Evolutionary conservation across 2,113 vertebrate genomes (phyloP), one percentile per base, ranked within the genome.

Genomic region (Etheostoma spectabile): DNA sequence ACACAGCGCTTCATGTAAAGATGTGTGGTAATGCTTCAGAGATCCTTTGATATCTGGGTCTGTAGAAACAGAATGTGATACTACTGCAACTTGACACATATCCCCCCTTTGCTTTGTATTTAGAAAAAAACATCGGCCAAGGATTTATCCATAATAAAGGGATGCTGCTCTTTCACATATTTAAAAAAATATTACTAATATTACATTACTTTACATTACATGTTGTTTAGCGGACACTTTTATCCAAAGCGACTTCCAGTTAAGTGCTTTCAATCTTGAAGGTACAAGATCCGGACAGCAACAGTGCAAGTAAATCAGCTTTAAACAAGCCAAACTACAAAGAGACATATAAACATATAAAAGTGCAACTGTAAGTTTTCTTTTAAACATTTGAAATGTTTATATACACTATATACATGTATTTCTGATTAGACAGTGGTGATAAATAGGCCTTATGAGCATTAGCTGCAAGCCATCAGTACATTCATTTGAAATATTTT

Each of bases 1-100:
- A 82, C 73, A 69, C 70, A 45, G 82, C 16, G 72, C 74, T 67
- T 87, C 80, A 89, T 91, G 62, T 46, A 67, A 84, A 86, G 83
- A 91, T 87, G 83, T 72, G 91, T 74, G 81, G 90, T 86, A 86
- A 86, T 83, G 82, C 91, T 80, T 86, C 83, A 87, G 72, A 91
- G 82, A 85, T 82, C 68, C 86, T 94, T 86, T 91, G 90, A 92
- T 93, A 88, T 77, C 84, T 30, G 60, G 69, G 76, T 91, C 77
- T 84, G 74, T 48, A 61, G 80, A 86, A 86, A 71, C 79, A 80
- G 61, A 80, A 75, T 19, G 53, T 38, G 83, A 85, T 71, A 64
- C 53, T 33, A 2, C 45, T 27, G 5, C 10, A 48, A 63, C 48
- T 73, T 53, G 27, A 61, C 24, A 48, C 21, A 19, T 38, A n/a